Evolutionary conservation across 2,888 invertebrate genomes (phyloP).

Genomic region (Megaustenia siamemsis): DNA sequence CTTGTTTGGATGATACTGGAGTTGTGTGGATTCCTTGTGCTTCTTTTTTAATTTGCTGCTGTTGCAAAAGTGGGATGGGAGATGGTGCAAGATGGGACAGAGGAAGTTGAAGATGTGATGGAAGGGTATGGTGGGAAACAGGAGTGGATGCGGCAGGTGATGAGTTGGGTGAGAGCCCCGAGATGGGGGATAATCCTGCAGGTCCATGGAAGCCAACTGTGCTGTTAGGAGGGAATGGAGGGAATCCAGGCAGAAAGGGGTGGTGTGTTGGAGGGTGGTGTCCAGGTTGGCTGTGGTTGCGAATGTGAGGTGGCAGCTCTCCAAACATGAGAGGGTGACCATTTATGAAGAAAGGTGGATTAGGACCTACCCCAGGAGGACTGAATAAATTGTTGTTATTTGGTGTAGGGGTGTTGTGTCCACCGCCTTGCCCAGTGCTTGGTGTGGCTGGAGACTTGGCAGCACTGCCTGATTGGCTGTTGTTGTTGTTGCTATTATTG

Average conservation of each 20-base stretch:
- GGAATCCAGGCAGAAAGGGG: constrained; percentile 51
- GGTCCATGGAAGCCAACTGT: constrained; percentile 20
- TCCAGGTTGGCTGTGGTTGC: constrained; percentile 56
- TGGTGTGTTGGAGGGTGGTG: constrained; percentile 59
- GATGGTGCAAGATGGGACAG: constrained; percentile 46
- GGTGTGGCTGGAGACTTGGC: constrained; percentile 43
- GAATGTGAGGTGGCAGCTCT: constrained; percentile 50
- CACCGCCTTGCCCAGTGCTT: constrained; percentile 28
- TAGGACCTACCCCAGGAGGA: constrained; percentile 35
- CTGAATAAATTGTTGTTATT: constrained; percentile 47
- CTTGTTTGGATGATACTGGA: constrained; percentile 29
- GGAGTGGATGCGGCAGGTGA: constrained; percentile 36
- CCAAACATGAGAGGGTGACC: constrained; percentile 54
- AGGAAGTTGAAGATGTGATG: constrained; percentile 42
- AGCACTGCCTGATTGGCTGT: constrained; percentile 54
- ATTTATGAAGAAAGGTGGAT: constrained; percentile 58
- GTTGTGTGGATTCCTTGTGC: constrained; percentile 54
- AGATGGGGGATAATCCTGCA: constrained; percentile 42
- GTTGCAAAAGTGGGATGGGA: constrained; percentile 47
- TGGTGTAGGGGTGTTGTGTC: constrained; percentile 43
- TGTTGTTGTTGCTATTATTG: constrained; percentile 39
- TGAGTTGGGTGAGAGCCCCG: constrained; percentile 43
- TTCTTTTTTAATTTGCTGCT: constrained; percentile 46
- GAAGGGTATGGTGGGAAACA: constrained; percentile 24
- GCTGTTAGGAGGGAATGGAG: constrained; percentile 43